Evolutionary conservation across 2,888 invertebrate species (phyloP), one percentile per base, ranked within the genome.

Genomic region (Eilema depressum): DNA sequence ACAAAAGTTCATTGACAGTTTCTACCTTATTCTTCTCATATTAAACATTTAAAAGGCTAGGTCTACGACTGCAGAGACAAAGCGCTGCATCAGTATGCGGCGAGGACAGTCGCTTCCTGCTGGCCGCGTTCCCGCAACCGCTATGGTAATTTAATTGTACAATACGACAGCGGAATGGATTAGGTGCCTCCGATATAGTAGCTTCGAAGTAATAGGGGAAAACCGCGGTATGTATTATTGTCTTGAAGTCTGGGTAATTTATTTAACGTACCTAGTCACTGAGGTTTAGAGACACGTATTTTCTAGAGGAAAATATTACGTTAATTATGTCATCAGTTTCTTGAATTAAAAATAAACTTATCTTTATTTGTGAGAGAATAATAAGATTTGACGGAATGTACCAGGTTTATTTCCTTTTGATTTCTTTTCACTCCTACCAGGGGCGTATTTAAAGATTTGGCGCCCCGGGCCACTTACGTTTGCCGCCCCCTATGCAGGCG

Each of bases 141-240:
- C 89, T 92, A 92, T 93, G 92, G 89, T 92, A 92, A 93, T 93
- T 91, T 91, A 88, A 92, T 92, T 91, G 91, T 91, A 89, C 87
- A 89, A 88, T 86, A 87, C 88, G 83, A 85, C 84, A 84, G 81
- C 76, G 81, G 86, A 88, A 87, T 87, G 85, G 85, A 86, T 85
- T 85, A 79, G 77, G 81, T 85, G 83, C 83, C 80, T 81, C 74
- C 79, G 75, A 80, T 82, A 79, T 74, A 76, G 74, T 83, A 78
- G 75, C 78, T 77, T 78, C 74, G 67, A 70, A 71, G 77, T 79
- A 79, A 80, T 77, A 74, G 80, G 89, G 90, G 83, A 89, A 89
- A 89, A 87, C 86, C 88, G 83, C 80, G 61, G 61, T 61, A 30
- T 80, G 77, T 78, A 82, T 81, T 78, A 82, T 81, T 86, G 82